Percentiles rank a stretch among this genome's conserved stretches.
phyloP scores from a whole-genome alignment of 2,888 invertebrate species.

The Calephelis perditalis region DNA sequence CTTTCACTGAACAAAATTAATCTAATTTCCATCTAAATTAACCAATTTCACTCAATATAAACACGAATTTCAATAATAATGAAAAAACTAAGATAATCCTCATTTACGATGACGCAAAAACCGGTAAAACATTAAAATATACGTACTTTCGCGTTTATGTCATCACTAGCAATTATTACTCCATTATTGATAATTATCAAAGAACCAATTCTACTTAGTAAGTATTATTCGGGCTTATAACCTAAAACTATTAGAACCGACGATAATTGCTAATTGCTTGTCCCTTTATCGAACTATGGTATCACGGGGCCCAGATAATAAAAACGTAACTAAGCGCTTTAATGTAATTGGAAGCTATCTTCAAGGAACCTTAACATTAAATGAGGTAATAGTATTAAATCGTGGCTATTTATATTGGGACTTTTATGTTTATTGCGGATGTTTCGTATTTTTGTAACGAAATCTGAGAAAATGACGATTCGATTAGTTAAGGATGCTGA shows the following conservation, averaged over 20 bases:
- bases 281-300: conserved; percentile 12
- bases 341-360: conserved; percentile 12
- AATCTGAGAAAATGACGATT: neutral
- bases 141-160: no score
- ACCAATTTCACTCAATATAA: no score
- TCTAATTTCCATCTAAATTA: no score
- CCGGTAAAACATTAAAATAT: no score
- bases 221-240: neutral
- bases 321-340: conserved; percentile 12
- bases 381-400: conserved; percentile 10
- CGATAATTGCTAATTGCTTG: conserved; percentile 11
- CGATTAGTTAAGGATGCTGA: no score
- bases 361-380: conserved; percentile 9
- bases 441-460: neutral
- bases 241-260: conserved; percentile 8
- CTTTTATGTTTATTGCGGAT: neutral
- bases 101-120: no score
- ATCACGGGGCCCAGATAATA: conserved; percentile 9
- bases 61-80: no score
- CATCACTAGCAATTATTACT: no score
- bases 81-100: no score
- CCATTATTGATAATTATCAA: neutral
- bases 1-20: no score
- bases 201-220: neutral
- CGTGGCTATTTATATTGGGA: conserved; percentile 2